Conservation (phyloP, 2,888 invertebrate genomes). For the Ceramica pisi region DNA sequence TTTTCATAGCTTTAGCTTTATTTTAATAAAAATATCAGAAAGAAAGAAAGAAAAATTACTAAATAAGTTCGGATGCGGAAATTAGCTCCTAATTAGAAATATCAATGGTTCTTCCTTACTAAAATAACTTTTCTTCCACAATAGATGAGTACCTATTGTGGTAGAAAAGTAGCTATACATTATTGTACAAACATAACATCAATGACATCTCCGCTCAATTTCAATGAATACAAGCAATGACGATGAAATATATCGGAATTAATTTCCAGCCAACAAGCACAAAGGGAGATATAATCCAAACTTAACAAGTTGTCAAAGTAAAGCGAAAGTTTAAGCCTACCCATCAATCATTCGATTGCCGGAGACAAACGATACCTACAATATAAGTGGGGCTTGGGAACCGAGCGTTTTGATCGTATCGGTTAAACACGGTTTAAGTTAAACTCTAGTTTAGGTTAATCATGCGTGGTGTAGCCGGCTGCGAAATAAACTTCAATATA, state of each 20-base stretch:
- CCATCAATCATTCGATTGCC: constrained; percentile 55
- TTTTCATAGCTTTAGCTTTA: too few relatives aligned
- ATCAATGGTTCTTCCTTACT: too few relatives aligned
- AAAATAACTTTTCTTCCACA: too few relatives aligned
- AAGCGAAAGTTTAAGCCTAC: constrained; percentile 53
- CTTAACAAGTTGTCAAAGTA: constrained; percentile 54
- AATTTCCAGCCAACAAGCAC: constrained; percentile 17
- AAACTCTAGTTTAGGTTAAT: constrained; percentile 32
- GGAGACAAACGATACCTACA: constrained; percentile 50
- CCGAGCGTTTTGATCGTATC: constrained; percentile 47
- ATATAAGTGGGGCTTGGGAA: constrained; percentile 42
- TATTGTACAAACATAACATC: not conserved
- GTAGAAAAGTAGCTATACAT: too few relatives aligned
- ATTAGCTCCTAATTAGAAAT: too few relatives aligned
- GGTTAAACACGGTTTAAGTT: constrained; percentile 36
- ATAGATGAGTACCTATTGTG: too few relatives aligned
- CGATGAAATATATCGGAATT: constrained; percentile 24
- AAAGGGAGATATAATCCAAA: constrained; percentile 38
- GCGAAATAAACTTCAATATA: too few relatives aligned
- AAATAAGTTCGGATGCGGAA: too few relatives aligned
- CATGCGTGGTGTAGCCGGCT: constrained; percentile 26
- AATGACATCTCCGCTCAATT: not conserved
- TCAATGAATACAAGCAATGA: not conserved
- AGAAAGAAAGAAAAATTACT: too few relatives aligned
- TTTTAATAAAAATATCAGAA: too few relatives aligned